Base-by-base conservation (phyloP, 2,888 invertebrate species). In the Amphipyra berbera region DNA sequence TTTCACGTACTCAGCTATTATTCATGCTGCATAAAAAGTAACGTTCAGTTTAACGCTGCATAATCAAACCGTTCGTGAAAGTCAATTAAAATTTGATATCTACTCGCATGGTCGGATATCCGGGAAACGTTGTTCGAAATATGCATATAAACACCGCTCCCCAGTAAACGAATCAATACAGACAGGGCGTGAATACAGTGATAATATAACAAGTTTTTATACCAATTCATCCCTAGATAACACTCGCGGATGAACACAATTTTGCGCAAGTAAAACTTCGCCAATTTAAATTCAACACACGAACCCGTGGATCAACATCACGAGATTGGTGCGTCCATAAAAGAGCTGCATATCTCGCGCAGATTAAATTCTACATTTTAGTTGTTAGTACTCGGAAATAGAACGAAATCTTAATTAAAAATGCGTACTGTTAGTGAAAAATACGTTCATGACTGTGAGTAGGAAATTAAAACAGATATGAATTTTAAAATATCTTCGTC, bases 201-300 rank as follows among this genome's bases (percentile, higher is more conserved):
- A 50, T 52, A 55, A 55, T 63, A 63, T 64, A 49, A 64, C 59
- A 53, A 56, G 40, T 56, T 57, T 49, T 44, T 42, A 70, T 35
- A 10, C n/a, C 12, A 9, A 56, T 59, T 56, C 45, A 53, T 57
- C 53, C 59, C 54, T 48, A 59, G 54, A 48, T 63, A 57, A 54
- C 69, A 59, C 75, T 74, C 45, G 44, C n/a, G 52, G 30, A 42
- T 73, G 63, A 52, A 55, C 55, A 74, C 40, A 45, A 48, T 52
- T 73, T 52, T 37, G 50, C n/a, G 41, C 42, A 5, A 13, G 12
- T 55, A 48, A 48, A 75, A 70, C 66, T 73, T 70, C 56, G 21
- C 37, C 35, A 33, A 75, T 75, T 75, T 59, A 38, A 59, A 71
- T 75, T 66, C 58, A 41, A 56, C 72, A 33, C 76, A 49, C 49